These are phyloP conservation scores for Arctia plantaginis DNA, from an alignment of 2,888 invertebrate species.

Conservation along the genomic window DNA sequence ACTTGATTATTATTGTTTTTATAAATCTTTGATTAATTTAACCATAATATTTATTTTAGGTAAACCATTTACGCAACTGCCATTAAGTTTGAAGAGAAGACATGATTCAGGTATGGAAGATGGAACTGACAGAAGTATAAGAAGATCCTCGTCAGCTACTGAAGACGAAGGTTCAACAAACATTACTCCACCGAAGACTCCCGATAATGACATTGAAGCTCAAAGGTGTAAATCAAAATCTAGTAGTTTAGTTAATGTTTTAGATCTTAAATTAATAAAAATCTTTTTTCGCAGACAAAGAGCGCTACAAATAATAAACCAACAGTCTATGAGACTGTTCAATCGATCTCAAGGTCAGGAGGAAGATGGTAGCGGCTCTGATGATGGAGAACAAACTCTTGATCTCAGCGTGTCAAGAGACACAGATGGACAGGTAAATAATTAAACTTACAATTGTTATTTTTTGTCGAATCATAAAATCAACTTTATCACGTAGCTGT, in stretches of 20 bases:
- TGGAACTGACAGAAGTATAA: slow-evolving; percentile 71
- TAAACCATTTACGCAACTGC: slow-evolving; percentile 80
- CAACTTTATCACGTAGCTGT: not conserved
- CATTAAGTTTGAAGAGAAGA: slow-evolving; percentile 76
- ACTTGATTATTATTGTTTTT: slow-evolving; percentile 20
- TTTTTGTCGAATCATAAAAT: slow-evolving; percentile 6
- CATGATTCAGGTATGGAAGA: slow-evolving; percentile 79
- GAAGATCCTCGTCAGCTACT: slow-evolving; percentile 82
- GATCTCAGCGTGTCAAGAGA: slow-evolving; percentile 84
- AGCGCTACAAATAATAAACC: slow-evolving; percentile 81
- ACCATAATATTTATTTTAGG: slow-evolving; percentile 58
- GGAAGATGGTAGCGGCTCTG: slow-evolving; percentile 82
- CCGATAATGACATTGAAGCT: slow-evolving; percentile 81
- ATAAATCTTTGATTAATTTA: slow-evolving; percentile 26
- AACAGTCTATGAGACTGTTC: slow-evolving; percentile 81
- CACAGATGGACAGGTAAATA: slow-evolving; percentile 80
- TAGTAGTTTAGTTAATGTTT: not conserved
- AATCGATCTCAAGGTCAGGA: slow-evolving; percentile 76
- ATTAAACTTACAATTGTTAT: not conserved
- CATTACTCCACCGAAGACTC: slow-evolving; percentile 83
- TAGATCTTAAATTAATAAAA: slow-evolving; percentile 11
- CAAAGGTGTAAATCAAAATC: slow-evolving; percentile 66
- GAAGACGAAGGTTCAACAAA: slow-evolving; percentile 83
- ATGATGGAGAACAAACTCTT: slow-evolving; percentile 84
- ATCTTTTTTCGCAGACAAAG: slow-evolving; percentile 72